A percentile compares a stretch with the other conserved stretches of the same genome.
phyloP scores from a whole-genome alignment of 2,888 invertebrate species.

The Notodonta ziczac region DNA sequence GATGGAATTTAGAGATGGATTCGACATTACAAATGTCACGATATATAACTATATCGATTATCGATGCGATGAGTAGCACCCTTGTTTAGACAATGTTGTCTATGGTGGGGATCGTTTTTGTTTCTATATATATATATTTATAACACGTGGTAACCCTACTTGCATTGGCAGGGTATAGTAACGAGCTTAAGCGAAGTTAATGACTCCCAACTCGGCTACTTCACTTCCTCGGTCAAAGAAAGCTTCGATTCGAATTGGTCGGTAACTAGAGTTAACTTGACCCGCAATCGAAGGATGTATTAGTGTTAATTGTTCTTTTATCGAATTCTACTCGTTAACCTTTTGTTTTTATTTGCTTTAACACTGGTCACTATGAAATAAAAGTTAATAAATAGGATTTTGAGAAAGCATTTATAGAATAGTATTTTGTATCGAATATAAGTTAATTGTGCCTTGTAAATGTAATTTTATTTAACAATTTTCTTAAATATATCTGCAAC shows the following conservation, averaged over 20 bases:
- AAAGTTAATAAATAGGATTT: not conserved
- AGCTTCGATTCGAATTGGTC: constrained; percentile 55
- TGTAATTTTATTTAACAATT: too few species aligned
- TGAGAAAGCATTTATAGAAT: too few species aligned
- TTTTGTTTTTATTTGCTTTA: constrained; percentile 31
- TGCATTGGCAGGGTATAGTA: constrained; percentile 50
- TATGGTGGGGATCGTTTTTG: not conserved
- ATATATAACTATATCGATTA: too few species aligned
- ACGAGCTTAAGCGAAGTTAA: constrained; percentile 68
- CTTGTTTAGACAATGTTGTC: too few species aligned
- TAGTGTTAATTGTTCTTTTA: constrained; percentile 46
- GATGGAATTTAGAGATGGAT: too few species aligned
- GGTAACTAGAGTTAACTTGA: constrained; percentile 56
- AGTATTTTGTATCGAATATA: too few species aligned
- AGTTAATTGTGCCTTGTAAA: too few species aligned
- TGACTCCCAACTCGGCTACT: constrained; percentile 60
- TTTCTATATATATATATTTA: not conserved
- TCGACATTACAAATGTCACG: too few species aligned
- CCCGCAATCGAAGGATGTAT: constrained; percentile 55
- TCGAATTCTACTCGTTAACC: constrained; percentile 35
- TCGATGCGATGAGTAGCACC: too few species aligned
- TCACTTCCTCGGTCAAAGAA: constrained; percentile 41
- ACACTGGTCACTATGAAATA: constrained; percentile 21
- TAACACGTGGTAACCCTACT: constrained; percentile 7
- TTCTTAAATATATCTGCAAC: too few species aligned